phyloP scores from a whole-genome alignment of 2,113 vertebrate species.

The Prochilodus magdalenae region DNA sequence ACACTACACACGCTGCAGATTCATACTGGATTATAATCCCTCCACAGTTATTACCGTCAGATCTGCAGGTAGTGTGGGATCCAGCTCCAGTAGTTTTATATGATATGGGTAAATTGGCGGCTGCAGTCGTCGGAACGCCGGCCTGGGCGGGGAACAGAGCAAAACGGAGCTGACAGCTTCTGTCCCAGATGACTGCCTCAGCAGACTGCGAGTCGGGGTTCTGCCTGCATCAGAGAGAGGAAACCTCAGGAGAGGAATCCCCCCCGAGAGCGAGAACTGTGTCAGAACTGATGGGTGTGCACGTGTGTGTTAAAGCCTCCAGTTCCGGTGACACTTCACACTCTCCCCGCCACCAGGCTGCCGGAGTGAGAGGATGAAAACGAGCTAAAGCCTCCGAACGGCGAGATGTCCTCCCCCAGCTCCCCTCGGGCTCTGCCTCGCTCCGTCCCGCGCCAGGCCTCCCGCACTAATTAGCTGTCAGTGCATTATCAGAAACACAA shows the following conservation, averaged over 20 bases:
- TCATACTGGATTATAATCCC: background rate
- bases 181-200: background rate
- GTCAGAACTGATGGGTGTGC: background rate
- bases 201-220: background rate
- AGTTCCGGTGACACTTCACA: background rate
- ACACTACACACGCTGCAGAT: background rate
- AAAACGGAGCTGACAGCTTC: background rate
- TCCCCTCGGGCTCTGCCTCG: background rate
- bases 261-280: background rate
- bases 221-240: background rate
- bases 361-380: background rate
- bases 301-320: background rate
- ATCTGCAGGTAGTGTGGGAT: background rate
- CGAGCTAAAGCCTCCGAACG: background rate
- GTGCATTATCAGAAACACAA: conserved; percentile 12
- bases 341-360: background rate
- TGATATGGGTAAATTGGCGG: background rate
- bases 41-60: background rate
- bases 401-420: too few species aligned
- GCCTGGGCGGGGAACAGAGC: background rate
- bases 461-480: conserved; percentile 30
- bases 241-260: background rate
- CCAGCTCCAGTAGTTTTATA: background rate
- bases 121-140: background rate
- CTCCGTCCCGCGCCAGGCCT: background rate